phyloP scores from a whole-genome alignment of 2,888 invertebrate genomes.

The Caenorhabditis wallacei region DNA sequence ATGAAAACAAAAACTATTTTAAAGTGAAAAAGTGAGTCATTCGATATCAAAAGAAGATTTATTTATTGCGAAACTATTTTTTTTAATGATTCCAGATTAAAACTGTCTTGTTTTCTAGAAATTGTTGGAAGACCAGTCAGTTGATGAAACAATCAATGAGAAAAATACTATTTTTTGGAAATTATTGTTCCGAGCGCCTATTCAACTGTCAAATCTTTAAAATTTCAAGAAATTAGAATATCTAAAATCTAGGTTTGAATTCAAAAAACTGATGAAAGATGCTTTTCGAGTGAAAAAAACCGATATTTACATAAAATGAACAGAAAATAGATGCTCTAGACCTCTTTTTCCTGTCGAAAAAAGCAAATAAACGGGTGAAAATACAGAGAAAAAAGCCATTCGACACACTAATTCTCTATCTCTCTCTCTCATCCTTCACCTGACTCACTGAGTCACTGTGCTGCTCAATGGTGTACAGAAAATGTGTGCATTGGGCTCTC shows the following conservation, averaged over 20 bases:
- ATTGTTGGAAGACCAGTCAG: too few species aligned
- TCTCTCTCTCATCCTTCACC: slow-evolving; percentile 13
- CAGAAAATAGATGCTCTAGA: slow-evolving; percentile 24
- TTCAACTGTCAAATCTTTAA: too few species aligned
- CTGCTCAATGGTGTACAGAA: slow-evolving; percentile 39
- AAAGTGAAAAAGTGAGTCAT: slow-evolving; percentile 22
- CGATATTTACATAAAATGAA: slow-evolving; percentile 54
- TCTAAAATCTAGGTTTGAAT: too few species aligned
- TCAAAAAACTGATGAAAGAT: slow-evolving; percentile 6
- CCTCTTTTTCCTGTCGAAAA: slow-evolving; percentile 26
- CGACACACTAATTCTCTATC: slow-evolving; percentile 46
- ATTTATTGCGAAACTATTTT: slow-evolving; percentile 30
- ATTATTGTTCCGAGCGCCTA: too few species aligned
- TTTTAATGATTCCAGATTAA: background rate
- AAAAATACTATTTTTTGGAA: too few species aligned
- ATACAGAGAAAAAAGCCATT: slow-evolving; percentile 52
- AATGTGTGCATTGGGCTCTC: slow-evolving; percentile 37
- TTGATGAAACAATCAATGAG: too few species aligned
- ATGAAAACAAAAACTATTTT: background rate
- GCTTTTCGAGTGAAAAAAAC: slow-evolving; percentile 12
- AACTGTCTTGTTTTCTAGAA: too few species aligned
- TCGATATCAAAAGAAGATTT: background rate
- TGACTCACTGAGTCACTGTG: slow-evolving; percentile 33
- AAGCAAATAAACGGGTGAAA: slow-evolving; percentile 47
- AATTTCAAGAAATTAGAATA: too few species aligned